Base-by-base conservation (phyloP, 2,797 vertebrate species). In the Onychomys leucogaster region DNA sequence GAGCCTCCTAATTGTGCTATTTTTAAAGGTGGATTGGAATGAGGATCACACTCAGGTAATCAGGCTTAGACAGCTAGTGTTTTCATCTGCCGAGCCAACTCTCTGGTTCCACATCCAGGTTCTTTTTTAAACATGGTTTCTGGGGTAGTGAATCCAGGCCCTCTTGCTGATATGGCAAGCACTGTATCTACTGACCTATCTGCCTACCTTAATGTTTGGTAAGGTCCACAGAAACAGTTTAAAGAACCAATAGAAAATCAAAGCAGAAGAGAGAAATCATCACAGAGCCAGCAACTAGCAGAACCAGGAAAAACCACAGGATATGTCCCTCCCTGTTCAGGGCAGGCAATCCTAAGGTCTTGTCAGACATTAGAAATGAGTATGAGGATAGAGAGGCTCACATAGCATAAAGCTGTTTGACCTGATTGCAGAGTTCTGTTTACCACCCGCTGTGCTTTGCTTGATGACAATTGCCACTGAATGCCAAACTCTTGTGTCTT, bases 351-450 rank as follows among this genome's bases (percentile, higher is more conserved):
- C 43, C 59, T 32, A 78, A 55, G 67, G 23, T 76, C 55, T 96
- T 71, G 41, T 7, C 83, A 87, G 89, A 85, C 46, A 94, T 29
- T 52, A 25, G 69, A 46, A 95, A 46, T 46, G 27, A 93, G 52
- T 83, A 43, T 93, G 46, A 91, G 59, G 55, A 77, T 2, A 12
- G 65, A 41, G 8, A 75, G 55, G 34, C 10, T 63, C 65, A 69
- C 9, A 29, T 71, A n/a, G 49, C 27, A 87, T 63, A 61, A n/a
- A 89, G 55, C 46, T 73, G 12, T 97, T 89, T 96, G 46, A 90
- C 71, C 41, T 91, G 61, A 97, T 78, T 86, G 52, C 89, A 86
- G 92, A 94, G 76, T 95, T 93, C 71, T 89, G 4, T 96, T 92
- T 46, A 78, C 87, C 2, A 90, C 52, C 37, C 67, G 29, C 19